phyloP scores from a whole-genome alignment of 1,140 invertebrate species.

The Meloidogyne floridensis region DNA sequence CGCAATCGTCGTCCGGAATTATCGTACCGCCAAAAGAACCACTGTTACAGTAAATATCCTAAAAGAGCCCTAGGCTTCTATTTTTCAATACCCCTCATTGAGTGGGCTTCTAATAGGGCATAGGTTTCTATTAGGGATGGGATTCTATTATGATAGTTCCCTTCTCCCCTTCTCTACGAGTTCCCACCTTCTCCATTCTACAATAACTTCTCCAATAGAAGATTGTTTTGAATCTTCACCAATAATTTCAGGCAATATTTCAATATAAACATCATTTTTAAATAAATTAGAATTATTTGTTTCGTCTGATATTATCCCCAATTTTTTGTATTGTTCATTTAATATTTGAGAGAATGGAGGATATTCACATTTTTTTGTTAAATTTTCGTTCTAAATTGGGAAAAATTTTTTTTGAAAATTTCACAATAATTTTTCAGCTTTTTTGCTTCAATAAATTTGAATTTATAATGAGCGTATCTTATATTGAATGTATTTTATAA shows the following conservation, averaged over 20 bases:
- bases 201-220: constrained; percentile 19
- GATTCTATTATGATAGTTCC: no score
- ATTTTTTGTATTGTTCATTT: not conserved
- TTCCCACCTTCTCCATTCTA: constrained; percentile 25
- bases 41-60: no score
- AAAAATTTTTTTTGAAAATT: not conserved
- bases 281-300: not conserved
- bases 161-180: not conserved
- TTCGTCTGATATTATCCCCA: not conserved
- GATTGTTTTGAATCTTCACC: not conserved
- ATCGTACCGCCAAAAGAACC: no score
- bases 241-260: not conserved
- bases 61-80: no score
- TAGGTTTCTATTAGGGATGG: no score
- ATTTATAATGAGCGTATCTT: no score
- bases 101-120: no score
- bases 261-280: not conserved
- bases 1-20: no score
- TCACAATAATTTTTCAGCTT: not conserved
- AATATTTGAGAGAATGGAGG: constrained; percentile 7
- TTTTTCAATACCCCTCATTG: no score
- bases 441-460: no score
- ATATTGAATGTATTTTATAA: no score
- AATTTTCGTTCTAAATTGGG: not conserved
- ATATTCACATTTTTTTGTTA: not conserved